A percentile compares a stretch with the other conserved stretches of the same genome.
Evolutionary conservation across 2,113 vertebrate genomes (phyloP).

Genomic region (Indicator maculatus): DNA sequence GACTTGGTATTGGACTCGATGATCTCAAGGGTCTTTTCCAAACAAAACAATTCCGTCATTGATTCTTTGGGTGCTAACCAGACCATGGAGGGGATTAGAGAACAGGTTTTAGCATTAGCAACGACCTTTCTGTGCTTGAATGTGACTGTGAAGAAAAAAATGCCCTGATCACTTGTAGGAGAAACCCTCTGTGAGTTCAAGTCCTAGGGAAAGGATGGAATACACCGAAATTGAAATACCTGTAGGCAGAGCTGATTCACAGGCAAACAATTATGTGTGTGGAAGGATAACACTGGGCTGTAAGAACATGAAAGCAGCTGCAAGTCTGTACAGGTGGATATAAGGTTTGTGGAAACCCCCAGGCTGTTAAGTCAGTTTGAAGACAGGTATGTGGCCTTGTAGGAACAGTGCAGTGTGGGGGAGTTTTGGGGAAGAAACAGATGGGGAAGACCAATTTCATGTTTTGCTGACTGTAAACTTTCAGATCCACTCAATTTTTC

Average conservation of each 20-base stretch:
- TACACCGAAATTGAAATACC: neutral
- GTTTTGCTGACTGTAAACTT: neutral
- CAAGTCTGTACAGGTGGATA: neutral
- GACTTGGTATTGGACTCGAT: no score
- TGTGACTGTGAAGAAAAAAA: neutral
- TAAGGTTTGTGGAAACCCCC: neutral
- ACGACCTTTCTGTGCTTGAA: neutral
- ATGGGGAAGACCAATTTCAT: neutral
- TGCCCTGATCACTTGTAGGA: accelerated
- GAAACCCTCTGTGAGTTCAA: neutral
- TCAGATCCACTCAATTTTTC: neutral
- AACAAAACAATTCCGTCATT: no score
- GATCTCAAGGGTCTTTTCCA: no score
- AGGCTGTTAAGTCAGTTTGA: neutral
- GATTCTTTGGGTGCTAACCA: neutral
- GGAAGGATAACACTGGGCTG: accelerated
- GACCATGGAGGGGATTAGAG: accelerated
- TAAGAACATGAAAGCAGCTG: neutral
- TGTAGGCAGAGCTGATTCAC: neutral
- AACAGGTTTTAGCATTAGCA: neutral
- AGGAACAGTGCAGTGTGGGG: neutral
- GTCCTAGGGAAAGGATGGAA: neutral
- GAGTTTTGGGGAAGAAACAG: neutral
- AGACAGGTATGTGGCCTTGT: neutral
- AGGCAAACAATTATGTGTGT: accelerated